Conservation (phyloP, 2,797 vertebrate genomes). For the Enteromius paludinosus region DNA sequence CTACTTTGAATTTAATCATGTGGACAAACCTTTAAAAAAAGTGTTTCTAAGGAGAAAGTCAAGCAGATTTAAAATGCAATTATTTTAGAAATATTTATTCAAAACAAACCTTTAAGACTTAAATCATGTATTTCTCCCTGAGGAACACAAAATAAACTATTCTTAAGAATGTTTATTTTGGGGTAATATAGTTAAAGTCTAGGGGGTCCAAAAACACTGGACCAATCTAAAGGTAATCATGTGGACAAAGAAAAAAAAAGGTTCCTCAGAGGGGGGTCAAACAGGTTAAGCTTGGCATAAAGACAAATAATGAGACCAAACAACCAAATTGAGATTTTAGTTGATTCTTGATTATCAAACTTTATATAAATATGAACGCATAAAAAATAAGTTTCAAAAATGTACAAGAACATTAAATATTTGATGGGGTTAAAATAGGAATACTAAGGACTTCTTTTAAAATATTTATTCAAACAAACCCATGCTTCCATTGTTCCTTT, state of each 20-base stretch:
- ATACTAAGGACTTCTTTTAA: conserved; percentile 28
- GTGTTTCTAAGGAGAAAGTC: not conserved
- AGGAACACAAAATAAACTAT: not conserved
- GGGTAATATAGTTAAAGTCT: not conserved
- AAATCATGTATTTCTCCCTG: not conserved
- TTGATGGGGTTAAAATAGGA: not conserved
- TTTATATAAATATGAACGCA: not conserved
- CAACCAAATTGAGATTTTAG: not conserved
- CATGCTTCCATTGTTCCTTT: not conserved
- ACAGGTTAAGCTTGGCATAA: not conserved
- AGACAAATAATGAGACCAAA: not conserved
- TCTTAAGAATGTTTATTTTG: conserved; percentile 7
- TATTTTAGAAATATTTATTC: conserved; percentile 31
- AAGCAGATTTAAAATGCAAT: not conserved
- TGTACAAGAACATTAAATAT: conserved; percentile 32
- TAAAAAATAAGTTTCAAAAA: not conserved
- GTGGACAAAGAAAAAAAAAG: not conserved
- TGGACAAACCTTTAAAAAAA: not conserved
- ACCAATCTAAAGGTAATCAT: not conserved
- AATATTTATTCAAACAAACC: conserved; percentile 19
- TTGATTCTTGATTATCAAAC: not conserved
- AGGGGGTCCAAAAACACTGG: not conserved
- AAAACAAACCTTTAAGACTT: not conserved
- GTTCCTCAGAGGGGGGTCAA: not conserved
- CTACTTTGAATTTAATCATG: not conserved